Evolutionary conservation across 2,888 invertebrate genomes (phyloP), one percentile per base, ranked within the genome.

Genomic region (Parapristionchus giblindavisi): DNA sequence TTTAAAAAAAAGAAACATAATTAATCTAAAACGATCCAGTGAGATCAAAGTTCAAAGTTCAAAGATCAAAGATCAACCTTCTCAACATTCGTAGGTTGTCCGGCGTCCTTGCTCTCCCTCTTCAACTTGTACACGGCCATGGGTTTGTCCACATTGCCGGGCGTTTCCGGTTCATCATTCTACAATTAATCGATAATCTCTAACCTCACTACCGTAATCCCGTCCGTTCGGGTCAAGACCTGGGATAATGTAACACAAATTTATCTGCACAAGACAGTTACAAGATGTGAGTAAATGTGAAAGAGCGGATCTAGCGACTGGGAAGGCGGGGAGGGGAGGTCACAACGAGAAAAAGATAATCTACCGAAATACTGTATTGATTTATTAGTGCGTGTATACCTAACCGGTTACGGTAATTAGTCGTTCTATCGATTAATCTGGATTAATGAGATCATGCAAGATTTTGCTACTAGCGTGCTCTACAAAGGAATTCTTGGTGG

Each of bases 101-200:
- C 54, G 6, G 24, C 24, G 38, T 70, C 68, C 24, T 38, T 70
- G 36, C 68, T 70, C 34, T 70, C 68, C 54, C 68, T 51, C 36
- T 21, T 51, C 72, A 79, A 58, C 72, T 79, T 79, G 76, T 79
- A 79, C 61, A 79, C 79, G 24, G 71, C 74, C 75, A 76, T 76
- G 51, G 76, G 77, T n/a, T 40, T 58, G 2, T 72, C 72, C 21
- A 40, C 72, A 21, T 43, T 60, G 27, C 40, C 56, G 17, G 51
- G 48, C 8, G 11, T 51, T 24, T 27, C 56, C 14, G 56, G 56
- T 1, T 58, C 21, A 24, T 58, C 72, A 1, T 34, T 6, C 29
- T 56, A 56, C 58, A 58, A 27, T n/a, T 2, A 61, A 61, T n/a
- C 21, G 24, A 61, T 17, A 17, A 14, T 17, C 17, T 43, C 17